These are phyloP conservation scores for Epinotia bilunana DNA, from an alignment of 2,888 invertebrate species.

Conservation along the genomic window DNA sequence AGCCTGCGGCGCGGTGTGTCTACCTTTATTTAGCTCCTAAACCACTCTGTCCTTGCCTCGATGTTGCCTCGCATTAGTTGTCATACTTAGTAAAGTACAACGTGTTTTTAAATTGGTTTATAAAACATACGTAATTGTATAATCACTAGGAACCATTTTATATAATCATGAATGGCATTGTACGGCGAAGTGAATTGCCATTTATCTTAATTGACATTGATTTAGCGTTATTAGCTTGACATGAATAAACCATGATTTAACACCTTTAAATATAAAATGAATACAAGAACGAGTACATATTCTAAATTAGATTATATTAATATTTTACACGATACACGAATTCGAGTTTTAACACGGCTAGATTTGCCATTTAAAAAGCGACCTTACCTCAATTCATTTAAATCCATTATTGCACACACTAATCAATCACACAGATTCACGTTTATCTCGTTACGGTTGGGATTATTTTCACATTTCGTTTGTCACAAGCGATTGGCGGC, in stretches of 20 bases:
- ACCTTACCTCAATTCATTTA: slow-evolving; percentile 34
- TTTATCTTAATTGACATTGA: neutral
- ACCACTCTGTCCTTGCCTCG: no score
- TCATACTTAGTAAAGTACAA: no score
- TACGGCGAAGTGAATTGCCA: neutral
- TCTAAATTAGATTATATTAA: neutral
- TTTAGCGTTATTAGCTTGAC: neutral
- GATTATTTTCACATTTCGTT: slow-evolving; percentile 26
- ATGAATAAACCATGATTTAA: neutral
- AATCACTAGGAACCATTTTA: no score
- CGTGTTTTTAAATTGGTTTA: no score
- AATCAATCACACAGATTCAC: slow-evolving; percentile 11
- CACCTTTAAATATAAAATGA: neutral
- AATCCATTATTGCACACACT: slow-evolving; percentile 23
- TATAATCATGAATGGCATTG: no score
- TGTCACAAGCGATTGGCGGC: slow-evolving; percentile 34
- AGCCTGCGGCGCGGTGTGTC: no score
- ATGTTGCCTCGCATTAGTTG: no score
- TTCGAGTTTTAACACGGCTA: neutral
- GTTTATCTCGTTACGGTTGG: neutral
- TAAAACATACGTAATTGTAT: no score
- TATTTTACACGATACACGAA: no score
- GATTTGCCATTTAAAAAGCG: neutral
- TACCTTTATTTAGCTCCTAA: no score
- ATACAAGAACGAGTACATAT: neutral